Evolutionary conservation across 2,888 invertebrate species (phyloP).

Genomic region (Hirtodrosophila duncani): DNA sequence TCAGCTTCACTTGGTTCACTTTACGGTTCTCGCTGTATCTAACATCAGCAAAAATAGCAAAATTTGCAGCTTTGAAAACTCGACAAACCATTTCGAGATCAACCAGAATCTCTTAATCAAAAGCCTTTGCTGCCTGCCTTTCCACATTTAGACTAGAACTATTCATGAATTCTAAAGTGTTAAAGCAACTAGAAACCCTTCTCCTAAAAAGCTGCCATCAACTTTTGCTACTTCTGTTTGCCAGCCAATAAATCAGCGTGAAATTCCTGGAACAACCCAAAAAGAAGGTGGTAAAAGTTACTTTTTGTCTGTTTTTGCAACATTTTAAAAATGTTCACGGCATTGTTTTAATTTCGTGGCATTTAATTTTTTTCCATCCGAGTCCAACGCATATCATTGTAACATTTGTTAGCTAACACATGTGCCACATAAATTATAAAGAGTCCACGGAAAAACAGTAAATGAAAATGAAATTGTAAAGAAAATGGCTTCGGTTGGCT

Average conservation of each 20-base stretch:
- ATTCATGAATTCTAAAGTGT: no score
- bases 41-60: no score
- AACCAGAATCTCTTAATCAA: no score
- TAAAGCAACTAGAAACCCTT: no score
- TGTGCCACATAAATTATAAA: slow-evolving; percentile 68
- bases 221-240: no score
- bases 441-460: slow-evolving; percentile 26
- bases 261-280: slow-evolving; percentile 52
- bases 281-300: slow-evolving; percentile 47
- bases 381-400: slow-evolving; percentile 24
- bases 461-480: slow-evolving; percentile 36
- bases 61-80: no score
- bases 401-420: slow-evolving; percentile 59
- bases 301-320: slow-evolving; percentile 31
- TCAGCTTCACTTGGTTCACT: no score
- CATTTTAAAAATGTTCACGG: slow-evolving; percentile 36
- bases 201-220: no score
- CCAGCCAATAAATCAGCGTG: slow-evolving; percentile 62
- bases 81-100: no score
- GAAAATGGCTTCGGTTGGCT: background rate
- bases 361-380: slow-evolving; percentile 29
- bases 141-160: no score
- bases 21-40: no score
- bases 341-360: slow-evolving; percentile 43
- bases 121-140: no score